These are phyloP conservation scores for Macrostomum lignano DNA, from an alignment of 1,140 invertebrate genomes.

Conservation along the genomic window DNA sequence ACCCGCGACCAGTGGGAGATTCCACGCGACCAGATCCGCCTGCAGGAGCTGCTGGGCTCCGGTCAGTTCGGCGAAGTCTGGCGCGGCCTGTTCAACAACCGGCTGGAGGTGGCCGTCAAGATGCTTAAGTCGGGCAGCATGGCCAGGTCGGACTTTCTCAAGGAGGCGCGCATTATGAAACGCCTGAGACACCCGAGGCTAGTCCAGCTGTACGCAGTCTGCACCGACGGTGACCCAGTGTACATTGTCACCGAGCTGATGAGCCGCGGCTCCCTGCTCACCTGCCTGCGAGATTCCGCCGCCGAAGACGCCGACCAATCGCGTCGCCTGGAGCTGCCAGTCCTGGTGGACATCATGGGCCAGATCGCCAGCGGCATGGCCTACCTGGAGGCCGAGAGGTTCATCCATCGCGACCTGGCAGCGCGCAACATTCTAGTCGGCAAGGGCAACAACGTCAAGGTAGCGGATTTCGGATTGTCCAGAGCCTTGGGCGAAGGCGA, in stretches of 20 bases:
- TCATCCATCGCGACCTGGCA: slow-evolving; percentile 90
- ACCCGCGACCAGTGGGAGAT: slow-evolving; percentile 89
- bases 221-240: slow-evolving; percentile 82
- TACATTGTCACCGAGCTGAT: slow-evolving; percentile 99
- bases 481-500: slow-evolving; percentile 71
- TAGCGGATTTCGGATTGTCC: slow-evolving; percentile 86
- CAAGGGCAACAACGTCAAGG: slow-evolving; percentile 62
- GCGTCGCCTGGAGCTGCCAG: slow-evolving; percentile 88
- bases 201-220: slow-evolving; percentile 65
- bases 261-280: slow-evolving; percentile 80
- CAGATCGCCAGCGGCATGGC: slow-evolving; percentile 95
- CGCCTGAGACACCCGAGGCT: slow-evolving; percentile 79
- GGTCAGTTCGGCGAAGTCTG: slow-evolving; percentile 95
- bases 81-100: slow-evolving; percentile 87
- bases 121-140: slow-evolving; percentile 81
- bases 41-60: slow-evolving; percentile 58
- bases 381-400: slow-evolving; percentile 72
- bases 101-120: slow-evolving; percentile 87
- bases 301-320: slow-evolving; percentile 58
- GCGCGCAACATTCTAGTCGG: slow-evolving; percentile 89
- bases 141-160: slow-evolving; percentile 95
- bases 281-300: slow-evolving; percentile 64
- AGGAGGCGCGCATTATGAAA: slow-evolving; percentile 97
- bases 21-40: slow-evolving; percentile 49
- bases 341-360: slow-evolving; percentile 89